Evolutionary conservation across 2,797 vertebrate species (phyloP), one percentile per base, ranked within the genome.

Genomic region (Poeciliopsis gracilis): DNA sequence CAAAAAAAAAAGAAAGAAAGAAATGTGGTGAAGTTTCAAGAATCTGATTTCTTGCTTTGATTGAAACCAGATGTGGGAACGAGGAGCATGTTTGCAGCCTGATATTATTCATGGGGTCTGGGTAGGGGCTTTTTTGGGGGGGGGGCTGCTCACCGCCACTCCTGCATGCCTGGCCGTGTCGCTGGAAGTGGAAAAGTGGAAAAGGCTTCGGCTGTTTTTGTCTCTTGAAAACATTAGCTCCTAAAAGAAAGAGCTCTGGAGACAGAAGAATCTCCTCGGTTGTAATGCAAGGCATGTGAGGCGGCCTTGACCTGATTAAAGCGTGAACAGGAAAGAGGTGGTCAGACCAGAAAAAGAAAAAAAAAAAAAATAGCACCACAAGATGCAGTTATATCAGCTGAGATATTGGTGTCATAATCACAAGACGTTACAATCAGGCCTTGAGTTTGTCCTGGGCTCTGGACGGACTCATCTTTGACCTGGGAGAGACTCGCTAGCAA

Each of bases 51-150:
- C 76, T 55, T 55, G 71, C 61, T 80, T 55, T 78, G 76, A 93
- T 93, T 61, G 77, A 87, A 90, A 82, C 87, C 93, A 94, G 91
- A 94, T 93, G 92, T 92, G 86, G 80, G 83, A 90, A 84, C 79
- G 15, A 81, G 77, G 49, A 66, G 23, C 25, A 2, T 63, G 66
- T 82, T 87, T 86, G 77, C 45, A 74, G 67, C 41, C 74, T 63
- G 33, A 51, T 73, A 61, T 72, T 69, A 63, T 80, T 90, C 75
- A 81, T 72, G 18, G 41, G 59, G 83, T 91, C 81, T 83, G 25
- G 18, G 49, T 6, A 2, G 15, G 5, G 15, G 59, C 2, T 2
- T 33, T 5, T 4, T 33, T 33, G 2, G 33, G 33, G 0, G n/a
- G 59, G 2, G 69, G 73, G 73, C 53, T 78, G 77, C 47, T 87